Percentiles rank a stretch among this genome's conserved stretches.
Conservation (phyloP, 2,888 invertebrate species). For the Tillus elongatus region DNA sequence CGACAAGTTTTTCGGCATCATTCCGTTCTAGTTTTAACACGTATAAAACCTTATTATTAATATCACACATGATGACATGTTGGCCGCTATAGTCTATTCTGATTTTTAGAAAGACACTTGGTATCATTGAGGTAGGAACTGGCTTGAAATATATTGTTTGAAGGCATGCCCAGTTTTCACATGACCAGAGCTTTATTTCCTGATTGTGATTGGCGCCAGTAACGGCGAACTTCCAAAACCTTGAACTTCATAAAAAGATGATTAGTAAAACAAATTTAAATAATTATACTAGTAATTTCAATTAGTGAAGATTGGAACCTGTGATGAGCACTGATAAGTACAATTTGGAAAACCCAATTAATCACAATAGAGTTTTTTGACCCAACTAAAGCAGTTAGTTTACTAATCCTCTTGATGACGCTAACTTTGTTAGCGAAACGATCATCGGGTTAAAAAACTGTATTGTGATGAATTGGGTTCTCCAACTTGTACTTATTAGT, state of each 20-base stretch:
- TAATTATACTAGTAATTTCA: too few species aligned
- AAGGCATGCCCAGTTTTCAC: constrained; percentile 90
- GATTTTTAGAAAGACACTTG: constrained; percentile 56
- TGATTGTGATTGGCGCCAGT: constrained; percentile 87
- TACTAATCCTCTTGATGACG: too few species aligned
- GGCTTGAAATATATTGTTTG: constrained; percentile 71
- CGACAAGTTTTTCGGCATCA: constrained; percentile 52
- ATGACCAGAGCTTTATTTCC: constrained; percentile 88
- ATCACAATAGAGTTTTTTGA: too few species aligned
- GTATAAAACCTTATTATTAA: constrained; percentile 74
- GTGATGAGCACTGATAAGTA: too few species aligned
- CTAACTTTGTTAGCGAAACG: too few species aligned
- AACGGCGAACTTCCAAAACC: constrained; percentile 93
- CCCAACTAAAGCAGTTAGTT: too few species aligned
- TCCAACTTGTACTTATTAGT: too few species aligned
- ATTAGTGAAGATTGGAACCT: too few species aligned
- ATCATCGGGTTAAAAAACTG: too few species aligned
- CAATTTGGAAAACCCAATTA: too few species aligned
- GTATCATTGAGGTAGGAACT: constrained; percentile 38
- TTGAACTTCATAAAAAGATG: constrained; percentile 44
- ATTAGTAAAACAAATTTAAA: too few species aligned
- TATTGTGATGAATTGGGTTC: too few species aligned
- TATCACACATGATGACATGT: constrained; percentile 81
- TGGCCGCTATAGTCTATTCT: constrained; percentile 76
- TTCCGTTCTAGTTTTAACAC: constrained; percentile 65